These are phyloP conservation scores for Tinea pellionella DNA, from an alignment of 2,888 invertebrate species.

Conservation along the genomic window DNA sequence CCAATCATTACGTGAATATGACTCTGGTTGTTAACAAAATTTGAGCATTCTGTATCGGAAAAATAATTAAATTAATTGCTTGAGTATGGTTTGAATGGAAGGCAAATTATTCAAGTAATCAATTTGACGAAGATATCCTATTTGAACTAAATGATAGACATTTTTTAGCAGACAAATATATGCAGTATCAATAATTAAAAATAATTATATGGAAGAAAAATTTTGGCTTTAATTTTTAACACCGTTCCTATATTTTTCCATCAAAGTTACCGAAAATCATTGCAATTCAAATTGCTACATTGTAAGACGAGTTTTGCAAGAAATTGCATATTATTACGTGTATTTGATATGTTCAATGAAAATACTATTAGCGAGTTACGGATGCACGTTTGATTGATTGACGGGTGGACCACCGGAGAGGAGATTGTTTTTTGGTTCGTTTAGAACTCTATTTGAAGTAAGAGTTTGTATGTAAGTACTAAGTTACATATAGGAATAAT, in stretches of 20 bases:
- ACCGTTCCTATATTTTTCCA: too few species aligned
- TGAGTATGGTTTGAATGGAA: neutral
- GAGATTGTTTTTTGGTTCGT: constrained; percentile 47
- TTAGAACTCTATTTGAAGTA: neutral
- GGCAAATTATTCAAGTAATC: neutral
- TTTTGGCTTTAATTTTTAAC: too few species aligned
- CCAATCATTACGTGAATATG: neutral
- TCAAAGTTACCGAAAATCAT: too few species aligned
- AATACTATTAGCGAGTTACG: constrained; percentile 3
- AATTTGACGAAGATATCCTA: too few species aligned
- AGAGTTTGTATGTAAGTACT: neutral
- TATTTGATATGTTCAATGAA: constrained; percentile 6
- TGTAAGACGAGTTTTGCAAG: neutral
- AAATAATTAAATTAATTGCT: constrained; percentile 7
- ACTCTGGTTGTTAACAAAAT: constrained; percentile 5
- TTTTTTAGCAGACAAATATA: too few species aligned
- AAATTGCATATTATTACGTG: neutral
- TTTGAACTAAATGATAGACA: too few species aligned
- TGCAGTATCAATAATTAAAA: too few species aligned
- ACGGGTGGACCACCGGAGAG: constrained; percentile 48
- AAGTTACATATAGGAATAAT: neutral
- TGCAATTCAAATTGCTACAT: neutral
- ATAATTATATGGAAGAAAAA: too few species aligned
- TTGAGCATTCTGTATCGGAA: neutral
- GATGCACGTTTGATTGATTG: constrained; percentile 12